These are phyloP conservation scores for Albula goreensis DNA, from an alignment of 2,113 vertebrate species.

Conservation along the genomic window DNA sequence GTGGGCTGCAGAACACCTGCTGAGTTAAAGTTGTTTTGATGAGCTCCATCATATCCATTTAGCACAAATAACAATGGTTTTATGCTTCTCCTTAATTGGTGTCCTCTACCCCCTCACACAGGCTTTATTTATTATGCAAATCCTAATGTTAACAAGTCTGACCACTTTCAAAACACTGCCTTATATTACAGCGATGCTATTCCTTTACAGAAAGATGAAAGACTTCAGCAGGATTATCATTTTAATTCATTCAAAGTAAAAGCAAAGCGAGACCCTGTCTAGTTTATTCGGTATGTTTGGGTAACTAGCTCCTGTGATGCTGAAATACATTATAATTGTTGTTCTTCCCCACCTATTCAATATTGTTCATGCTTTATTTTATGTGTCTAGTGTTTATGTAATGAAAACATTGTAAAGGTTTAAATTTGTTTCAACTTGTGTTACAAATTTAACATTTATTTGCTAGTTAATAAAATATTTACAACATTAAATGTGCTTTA, in stretches of 20 bases:
- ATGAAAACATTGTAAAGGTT: slow-evolving; percentile 26
- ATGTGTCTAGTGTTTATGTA: slow-evolving; percentile 12
- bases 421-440: slow-evolving; percentile 19
- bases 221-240: background rate
- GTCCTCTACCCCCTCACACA: no score
- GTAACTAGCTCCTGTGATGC: background rate
- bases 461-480: slow-evolving; percentile 35
- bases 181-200: background rate
- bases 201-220: background rate
- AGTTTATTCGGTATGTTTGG: background rate
- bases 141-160: background rate
- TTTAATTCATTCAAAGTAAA: background rate
- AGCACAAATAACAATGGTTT: background rate
- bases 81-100: background rate
- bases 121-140: no score
- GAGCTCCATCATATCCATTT: background rate
- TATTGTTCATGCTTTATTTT: slow-evolving; percentile 29
- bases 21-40: background rate
- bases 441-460: slow-evolving; percentile 18
- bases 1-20: background rate
- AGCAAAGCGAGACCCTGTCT: background rate
- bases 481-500: background rate
- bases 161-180: background rate
- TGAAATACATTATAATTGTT: background rate
- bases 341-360: background rate